Evolutionary conservation across 2,888 invertebrate genomes (phyloP), one percentile per base, ranked within the genome.

Genomic region (Linnaemya tessellans): DNA sequence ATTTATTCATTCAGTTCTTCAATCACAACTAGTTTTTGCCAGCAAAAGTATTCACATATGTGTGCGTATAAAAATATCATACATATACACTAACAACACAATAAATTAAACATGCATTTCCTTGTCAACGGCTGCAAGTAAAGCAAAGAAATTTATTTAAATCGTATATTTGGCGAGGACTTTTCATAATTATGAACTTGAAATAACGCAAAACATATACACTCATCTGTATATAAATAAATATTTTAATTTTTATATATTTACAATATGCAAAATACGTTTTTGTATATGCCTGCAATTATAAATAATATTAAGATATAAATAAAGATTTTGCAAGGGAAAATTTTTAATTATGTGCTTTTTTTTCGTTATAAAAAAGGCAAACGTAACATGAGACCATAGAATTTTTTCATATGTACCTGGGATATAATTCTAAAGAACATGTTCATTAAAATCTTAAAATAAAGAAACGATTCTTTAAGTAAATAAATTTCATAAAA

Each of bases 111-210:
- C 51, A 65, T 82, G 82, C 82, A 85, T 79, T 85, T 84, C 68
- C 85, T 82, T 74, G 60, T 41, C 68, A 78, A 75, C 38, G 35
- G 25, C 20, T n/a, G 64, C 60, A 60, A 74, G 25, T 8, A 73
- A 78, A 56, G 46, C 13, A 77, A 75, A 74, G 62, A 81, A 73
- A 65, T 56, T 56, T 62, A 64, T 71, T 73, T 78, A 71, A 65
- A 73, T 67, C 78, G 41, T 25, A 73, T 70, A 71, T 78, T 22
- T 35, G 46, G 41, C 20, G 25, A 78, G 54, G 41, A 79, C 74
- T 77, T 70, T 70, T 87, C 88, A 89, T 89, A 90, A 90, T 90
- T 90, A 90, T 90, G 90, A 90, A 89, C 90, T 90, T 90, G 90
- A 90, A 90, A 89, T 88, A 79, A 71, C 13, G 58, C 51, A 71